Evolutionary conservation across 1,140 invertebrate genomes (phyloP).

Genomic region (Elymnias hypermnestra): DNA sequence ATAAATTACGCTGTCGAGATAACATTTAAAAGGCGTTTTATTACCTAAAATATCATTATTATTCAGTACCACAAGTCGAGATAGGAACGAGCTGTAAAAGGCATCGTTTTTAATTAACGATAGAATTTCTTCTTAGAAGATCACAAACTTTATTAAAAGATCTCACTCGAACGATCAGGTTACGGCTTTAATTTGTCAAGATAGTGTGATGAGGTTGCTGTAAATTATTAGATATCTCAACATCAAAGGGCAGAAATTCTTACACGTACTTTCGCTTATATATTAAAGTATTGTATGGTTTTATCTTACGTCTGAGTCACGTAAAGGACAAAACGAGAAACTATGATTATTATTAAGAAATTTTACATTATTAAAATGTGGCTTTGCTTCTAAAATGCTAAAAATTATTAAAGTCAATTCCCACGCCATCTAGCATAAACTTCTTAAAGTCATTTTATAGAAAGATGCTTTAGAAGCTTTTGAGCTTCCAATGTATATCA

Average conservation of each 20-base stretch:
- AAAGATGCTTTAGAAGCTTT: too few species aligned
- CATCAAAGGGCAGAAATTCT: constrained; percentile 50
- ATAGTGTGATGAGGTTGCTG: constrained; percentile 53
- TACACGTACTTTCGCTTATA: constrained; percentile 58
- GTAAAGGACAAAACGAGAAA: too few species aligned
- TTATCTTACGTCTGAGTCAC: constrained; percentile 38
- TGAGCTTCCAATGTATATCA: too few species aligned
- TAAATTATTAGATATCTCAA: constrained; percentile 70
- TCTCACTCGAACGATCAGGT: constrained; percentile 39
- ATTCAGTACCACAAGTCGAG: constrained; percentile 1
- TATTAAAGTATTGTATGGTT: too few species aligned
- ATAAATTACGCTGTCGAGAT: background rate
- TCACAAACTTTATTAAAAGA: constrained; percentile 3
- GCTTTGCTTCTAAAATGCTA: too few species aligned
- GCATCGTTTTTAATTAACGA: constrained; percentile 9
- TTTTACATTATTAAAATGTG: too few species aligned
- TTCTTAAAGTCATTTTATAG: too few species aligned
- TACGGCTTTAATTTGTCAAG: constrained; percentile 65
- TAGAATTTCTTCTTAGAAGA: constrained; percentile 10
- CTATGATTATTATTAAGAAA: too few species aligned
- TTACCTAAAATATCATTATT: constrained; percentile 5
- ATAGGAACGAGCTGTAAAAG: constrained; percentile 1
- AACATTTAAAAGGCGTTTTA: background rate
- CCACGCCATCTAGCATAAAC: too few species aligned
- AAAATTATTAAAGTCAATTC: too few species aligned